A percentile compares a stretch with the other conserved stretches of the same genome.
Evolutionary conservation across 1,140 invertebrate species (phyloP).

Genomic region (Epicauta chinensis): DNA sequence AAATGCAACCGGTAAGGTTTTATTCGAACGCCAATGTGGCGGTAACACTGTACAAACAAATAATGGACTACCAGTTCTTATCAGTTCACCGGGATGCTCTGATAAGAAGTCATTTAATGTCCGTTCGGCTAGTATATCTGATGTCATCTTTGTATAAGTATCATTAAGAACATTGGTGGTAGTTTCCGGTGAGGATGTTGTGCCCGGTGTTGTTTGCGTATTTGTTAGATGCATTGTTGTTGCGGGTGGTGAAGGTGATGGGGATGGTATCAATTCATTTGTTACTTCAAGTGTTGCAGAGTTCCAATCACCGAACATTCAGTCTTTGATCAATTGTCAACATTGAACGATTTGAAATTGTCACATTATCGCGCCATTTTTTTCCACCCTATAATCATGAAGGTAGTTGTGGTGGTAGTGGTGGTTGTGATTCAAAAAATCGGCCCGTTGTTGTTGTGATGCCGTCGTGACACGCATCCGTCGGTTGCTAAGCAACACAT

Average conservation of each 20-base stretch:
- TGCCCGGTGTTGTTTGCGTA: slow-evolving; percentile 35
- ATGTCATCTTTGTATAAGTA: slow-evolving; percentile 83
- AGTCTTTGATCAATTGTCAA: background rate
- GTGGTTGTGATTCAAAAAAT: slow-evolving; percentile 9
- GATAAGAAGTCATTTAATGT: slow-evolving; percentile 84
- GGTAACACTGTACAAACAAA: slow-evolving; percentile 90
- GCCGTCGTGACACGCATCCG: slow-evolving; percentile 16
- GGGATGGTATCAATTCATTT: too few relatives aligned
- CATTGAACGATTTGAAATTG: background rate
- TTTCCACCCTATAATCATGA: background rate
- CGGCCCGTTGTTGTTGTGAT: too few relatives aligned
- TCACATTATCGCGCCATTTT: background rate
- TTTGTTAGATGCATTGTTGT: slow-evolving; percentile 51
- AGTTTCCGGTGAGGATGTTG: slow-evolving; percentile 44
- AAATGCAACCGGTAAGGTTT: slow-evolving; percentile 91
- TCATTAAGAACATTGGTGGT: slow-evolving; percentile 61
- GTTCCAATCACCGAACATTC: slow-evolving; percentile 29
- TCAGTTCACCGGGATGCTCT: slow-evolving; percentile 87
- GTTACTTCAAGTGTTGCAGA: background rate
- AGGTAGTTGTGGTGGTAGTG: background rate
- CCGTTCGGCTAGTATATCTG: slow-evolving; percentile 76
- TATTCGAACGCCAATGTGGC: slow-evolving; percentile 95
- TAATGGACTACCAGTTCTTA: slow-evolving; percentile 86
- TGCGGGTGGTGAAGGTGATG: too few relatives aligned
- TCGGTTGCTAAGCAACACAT: slow-evolving; percentile 51